These are phyloP conservation scores for Gonioctena quinquepunctata DNA, from an alignment of 1,140 invertebrate genomes.

Conservation along the genomic window DNA sequence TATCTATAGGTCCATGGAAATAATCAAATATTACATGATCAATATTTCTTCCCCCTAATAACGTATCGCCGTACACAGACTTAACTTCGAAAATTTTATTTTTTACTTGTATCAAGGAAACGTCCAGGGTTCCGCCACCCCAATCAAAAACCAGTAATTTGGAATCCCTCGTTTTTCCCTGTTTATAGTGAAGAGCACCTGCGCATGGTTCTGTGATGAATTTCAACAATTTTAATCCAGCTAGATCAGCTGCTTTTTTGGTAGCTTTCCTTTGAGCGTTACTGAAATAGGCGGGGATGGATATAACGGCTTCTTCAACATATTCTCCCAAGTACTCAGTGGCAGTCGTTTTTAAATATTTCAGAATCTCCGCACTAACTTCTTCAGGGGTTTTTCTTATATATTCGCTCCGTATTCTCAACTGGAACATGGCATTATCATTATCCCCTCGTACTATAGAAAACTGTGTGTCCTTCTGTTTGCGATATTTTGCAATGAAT, in stretches of 20 bases:
- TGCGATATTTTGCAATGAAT: not conserved
- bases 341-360: constrained; percentile 13
- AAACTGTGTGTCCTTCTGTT: not conserved
- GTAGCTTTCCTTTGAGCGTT: constrained; percentile 30
- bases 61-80: constrained; percentile 70
- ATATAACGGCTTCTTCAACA: constrained; percentile 23
- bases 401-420: not conserved
- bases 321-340: constrained; percentile 4
- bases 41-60: constrained; percentile 75
- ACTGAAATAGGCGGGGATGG: constrained; percentile 26
- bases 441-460: too few species aligned
- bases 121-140: constrained; percentile 78
- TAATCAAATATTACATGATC: constrained; percentile 52
- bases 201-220: constrained; percentile 69
- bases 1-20: not conserved
- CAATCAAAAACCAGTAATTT: constrained; percentile 62
- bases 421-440: not conserved
- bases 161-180: not conserved
- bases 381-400: constrained; percentile 20
- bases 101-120: constrained; percentile 75
- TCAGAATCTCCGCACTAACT: constrained; percentile 23
- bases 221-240: constrained; percentile 64
- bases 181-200: constrained; percentile 67
- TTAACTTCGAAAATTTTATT: constrained; percentile 69
- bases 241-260: constrained; percentile 33